Conservation (phyloP, 2,113 vertebrate genomes). For the Triplophysa tibetana region DNA sequence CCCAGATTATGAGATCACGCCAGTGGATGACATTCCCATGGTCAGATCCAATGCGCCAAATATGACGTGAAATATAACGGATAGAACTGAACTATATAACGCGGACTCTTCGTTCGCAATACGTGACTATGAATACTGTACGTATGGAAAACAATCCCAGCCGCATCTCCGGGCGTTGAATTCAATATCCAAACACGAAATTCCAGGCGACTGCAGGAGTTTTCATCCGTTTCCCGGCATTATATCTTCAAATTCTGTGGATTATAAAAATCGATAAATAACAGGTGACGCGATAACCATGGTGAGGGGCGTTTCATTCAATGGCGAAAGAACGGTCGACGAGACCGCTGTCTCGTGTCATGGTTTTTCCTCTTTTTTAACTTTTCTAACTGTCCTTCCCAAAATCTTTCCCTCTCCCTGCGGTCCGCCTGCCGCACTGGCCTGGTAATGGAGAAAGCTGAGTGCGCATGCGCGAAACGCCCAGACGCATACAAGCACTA, state of each 20-base stretch:
- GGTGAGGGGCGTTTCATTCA: constrained; percentile 35
- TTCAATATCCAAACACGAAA: constrained; percentile 47
- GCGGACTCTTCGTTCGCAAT: not conserved
- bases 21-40: constrained; percentile 68
- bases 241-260: constrained; percentile 51
- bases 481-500: constrained; percentile 52
- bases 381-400: constrained; percentile 29
- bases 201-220: constrained; percentile 56
- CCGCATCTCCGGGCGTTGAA: not conserved
- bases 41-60: constrained; percentile 66
- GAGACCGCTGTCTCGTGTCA: constrained; percentile 33
- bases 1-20: constrained; percentile 58
- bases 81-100: not conserved
- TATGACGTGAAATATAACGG: constrained; percentile 45
- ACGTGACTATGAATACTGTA: not conserved
- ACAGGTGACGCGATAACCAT: constrained; percentile 23
- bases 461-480: constrained; percentile 78
- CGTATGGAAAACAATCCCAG: constrained; percentile 1
- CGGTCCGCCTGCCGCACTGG: constrained; percentile 84
- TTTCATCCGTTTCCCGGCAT: constrained; percentile 66
- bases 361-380: constrained; percentile 48
- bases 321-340: not conserved
- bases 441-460: constrained; percentile 56
- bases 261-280: constrained; percentile 35
- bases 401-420: constrained; percentile 67